A percentile compares a stretch with the other conserved stretches of the same genome.
These are phyloP conservation scores for Scortum barcoo DNA, from an alignment of 2,113 vertebrate genomes.

Conservation along the genomic window DNA sequence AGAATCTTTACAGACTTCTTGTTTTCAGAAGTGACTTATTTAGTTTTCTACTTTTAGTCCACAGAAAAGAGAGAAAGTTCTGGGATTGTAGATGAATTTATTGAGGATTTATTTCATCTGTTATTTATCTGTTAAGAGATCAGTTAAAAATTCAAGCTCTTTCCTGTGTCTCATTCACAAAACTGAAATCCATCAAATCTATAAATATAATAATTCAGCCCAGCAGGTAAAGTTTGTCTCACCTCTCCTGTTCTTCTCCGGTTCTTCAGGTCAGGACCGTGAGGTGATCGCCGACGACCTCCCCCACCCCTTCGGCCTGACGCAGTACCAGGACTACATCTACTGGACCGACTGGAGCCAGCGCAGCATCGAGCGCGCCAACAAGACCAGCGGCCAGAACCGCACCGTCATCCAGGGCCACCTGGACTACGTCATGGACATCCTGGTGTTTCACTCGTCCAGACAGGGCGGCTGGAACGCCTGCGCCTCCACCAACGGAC, in stretches of 20 bases:
- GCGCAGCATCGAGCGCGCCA: conserved; percentile 97
- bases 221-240: too few species aligned
- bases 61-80: too few species aligned
- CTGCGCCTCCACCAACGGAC: conserved; percentile 94
- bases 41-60: too few species aligned
- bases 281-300: conserved; percentile 97
- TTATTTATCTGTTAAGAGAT: too few species aligned
- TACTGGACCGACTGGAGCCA: conserved; percentile 99
- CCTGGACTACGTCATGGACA: conserved; percentile 98
- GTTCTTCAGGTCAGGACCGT: conserved; percentile 88
- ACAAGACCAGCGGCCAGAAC: conserved; percentile 98
- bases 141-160: too few species aligned
- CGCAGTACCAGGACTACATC: conserved; percentile 98
- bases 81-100: too few species aligned
- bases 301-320: conserved; percentile 96
- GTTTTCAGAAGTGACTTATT: too few species aligned
- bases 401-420: conserved; percentile 96
- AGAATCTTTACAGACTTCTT: too few species aligned
- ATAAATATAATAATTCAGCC: too few species aligned
- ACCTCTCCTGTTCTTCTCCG: neutral
- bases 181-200: too few species aligned
- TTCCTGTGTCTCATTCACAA: too few species aligned
- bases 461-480: conserved; percentile 96
- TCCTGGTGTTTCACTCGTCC: conserved; percentile 97
- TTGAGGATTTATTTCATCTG: too few species aligned